Conservation (phyloP, 2,113 vertebrate genomes). For the Noctilio leporinus region DNA sequence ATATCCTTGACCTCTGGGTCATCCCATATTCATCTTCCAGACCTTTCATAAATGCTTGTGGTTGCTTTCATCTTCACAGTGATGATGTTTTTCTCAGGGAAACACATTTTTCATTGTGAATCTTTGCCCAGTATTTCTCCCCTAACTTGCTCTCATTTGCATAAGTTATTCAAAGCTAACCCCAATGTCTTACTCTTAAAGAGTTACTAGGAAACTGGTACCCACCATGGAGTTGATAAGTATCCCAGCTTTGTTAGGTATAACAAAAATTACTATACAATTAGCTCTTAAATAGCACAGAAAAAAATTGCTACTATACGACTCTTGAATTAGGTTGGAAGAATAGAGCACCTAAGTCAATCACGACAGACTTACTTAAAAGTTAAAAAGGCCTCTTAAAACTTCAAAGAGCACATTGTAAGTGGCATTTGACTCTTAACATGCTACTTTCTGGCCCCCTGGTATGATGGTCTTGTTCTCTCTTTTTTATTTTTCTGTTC, state of each 20-base stretch:
- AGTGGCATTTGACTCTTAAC: background rate
- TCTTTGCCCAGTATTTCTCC: background rate
- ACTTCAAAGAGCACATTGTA: background rate
- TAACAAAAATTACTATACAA: background rate
- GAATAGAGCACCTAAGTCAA: background rate
- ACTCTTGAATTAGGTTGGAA: background rate
- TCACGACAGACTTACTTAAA: background rate
- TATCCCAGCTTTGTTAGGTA: background rate
- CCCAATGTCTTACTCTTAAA: background rate
- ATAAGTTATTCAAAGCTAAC: constrained; percentile 3
- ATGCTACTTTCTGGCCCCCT: background rate
- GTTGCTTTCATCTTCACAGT: background rate
- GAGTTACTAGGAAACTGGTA: background rate
- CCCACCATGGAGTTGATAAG: background rate
- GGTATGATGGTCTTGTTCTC: background rate
- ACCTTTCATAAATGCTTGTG: background rate
- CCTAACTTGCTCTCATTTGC: background rate
- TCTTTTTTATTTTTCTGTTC: background rate
- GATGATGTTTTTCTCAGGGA: background rate
- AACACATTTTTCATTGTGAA: background rate
- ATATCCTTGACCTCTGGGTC: background rate
- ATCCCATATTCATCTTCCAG: background rate
- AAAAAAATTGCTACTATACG: background rate
- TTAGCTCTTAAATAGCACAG: background rate
- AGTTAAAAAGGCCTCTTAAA: background rate